phyloP scores from a whole-genome alignment of 2,888 invertebrate genomes.

The Dolichomitus sp. region DNA sequence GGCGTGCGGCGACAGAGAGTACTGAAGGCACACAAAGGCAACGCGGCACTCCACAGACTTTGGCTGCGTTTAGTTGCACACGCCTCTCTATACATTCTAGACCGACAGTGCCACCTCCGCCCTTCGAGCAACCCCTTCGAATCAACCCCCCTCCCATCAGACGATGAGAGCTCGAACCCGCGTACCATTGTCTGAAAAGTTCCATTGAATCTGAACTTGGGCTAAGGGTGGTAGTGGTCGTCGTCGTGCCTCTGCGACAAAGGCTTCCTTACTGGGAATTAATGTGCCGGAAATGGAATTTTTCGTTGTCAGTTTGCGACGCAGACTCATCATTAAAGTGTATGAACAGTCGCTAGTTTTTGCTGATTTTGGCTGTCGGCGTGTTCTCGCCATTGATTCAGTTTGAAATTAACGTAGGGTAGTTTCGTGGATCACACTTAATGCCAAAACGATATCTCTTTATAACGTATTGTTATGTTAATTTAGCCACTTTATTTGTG shows the following conservation, averaged over 20 bases:
- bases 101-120: slow-evolving; percentile 60
- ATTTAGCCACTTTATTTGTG: too few species aligned
- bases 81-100: slow-evolving; percentile 47
- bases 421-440: not conserved
- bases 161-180: slow-evolving; percentile 41
- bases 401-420: not conserved
- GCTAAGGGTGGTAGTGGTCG: slow-evolving; percentile 12
- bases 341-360: slow-evolving; percentile 41
- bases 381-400: not conserved
- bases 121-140: slow-evolving; percentile 68
- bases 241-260: slow-evolving; percentile 70
- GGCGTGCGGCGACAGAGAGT: slow-evolving; percentile 28
- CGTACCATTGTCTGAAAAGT: slow-evolving; percentile 79
- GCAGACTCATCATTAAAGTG: slow-evolving; percentile 32
- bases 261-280: slow-evolving; percentile 77
- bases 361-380: not conserved
- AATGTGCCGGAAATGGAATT: slow-evolving; percentile 77
- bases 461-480: not conserved
- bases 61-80: slow-evolving; percentile 66
- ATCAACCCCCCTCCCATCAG: slow-evolving; percentile 57
- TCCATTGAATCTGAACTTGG: slow-evolving; percentile 78
- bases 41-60: slow-evolving; percentile 49
- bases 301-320: slow-evolving; percentile 67
- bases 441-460: not conserved
- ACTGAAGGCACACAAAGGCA: slow-evolving; percentile 67